These are phyloP conservation scores for Xylophagus ater DNA, from an alignment of 2,888 invertebrate genomes.

Conservation along the genomic window DNA sequence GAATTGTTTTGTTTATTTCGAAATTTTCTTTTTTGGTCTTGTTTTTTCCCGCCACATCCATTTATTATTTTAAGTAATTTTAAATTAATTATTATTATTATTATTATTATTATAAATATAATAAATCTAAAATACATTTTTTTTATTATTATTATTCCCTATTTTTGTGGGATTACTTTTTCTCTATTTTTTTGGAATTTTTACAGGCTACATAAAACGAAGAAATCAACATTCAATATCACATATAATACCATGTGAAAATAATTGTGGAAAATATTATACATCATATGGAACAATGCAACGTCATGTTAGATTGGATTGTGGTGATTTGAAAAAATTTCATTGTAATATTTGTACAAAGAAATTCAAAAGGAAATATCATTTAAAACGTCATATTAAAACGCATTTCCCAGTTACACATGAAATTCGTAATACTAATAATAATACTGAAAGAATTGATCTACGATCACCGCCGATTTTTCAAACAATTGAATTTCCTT, in stretches of 20 bases:
- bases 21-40: too few species aligned
- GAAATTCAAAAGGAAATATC: conserved; percentile 27
- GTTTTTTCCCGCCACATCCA: too few species aligned
- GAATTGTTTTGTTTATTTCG: too few species aligned
- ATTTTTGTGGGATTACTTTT: background rate
- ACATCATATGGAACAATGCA: conserved; percentile 26
- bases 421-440: too few species aligned
- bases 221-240: conserved; percentile 1
- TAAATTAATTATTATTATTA: background rate
- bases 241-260: conserved; percentile 24
- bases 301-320: conserved; percentile 29
- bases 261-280: conserved; percentile 41
- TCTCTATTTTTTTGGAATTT: background rate
- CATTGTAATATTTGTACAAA: conserved; percentile 29
- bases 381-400: conserved; percentile 31
- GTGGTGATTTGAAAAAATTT: conserved; percentile 28
- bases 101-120: background rate
- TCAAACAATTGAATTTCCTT: too few species aligned
- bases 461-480: too few species aligned
- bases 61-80: background rate
- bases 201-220: conserved; percentile 1
- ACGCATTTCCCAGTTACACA: conserved; percentile 24
- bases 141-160: background rate
- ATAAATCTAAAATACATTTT: background rate
- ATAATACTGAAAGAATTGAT: too few species aligned